phyloP scores from a whole-genome alignment of 2,113 vertebrate genomes.

The Marmota flaviventris region DNA sequence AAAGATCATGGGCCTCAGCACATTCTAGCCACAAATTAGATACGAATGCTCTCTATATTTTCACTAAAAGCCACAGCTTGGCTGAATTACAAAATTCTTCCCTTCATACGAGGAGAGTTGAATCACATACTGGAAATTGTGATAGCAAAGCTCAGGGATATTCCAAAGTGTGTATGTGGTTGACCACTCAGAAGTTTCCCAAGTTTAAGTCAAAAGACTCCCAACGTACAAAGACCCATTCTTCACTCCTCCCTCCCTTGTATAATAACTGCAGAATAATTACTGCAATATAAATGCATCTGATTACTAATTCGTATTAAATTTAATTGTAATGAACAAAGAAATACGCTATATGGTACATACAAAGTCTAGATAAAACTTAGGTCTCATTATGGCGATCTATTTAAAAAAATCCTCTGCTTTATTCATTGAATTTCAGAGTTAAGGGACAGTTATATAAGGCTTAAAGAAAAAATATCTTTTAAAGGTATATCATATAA shows the following conservation, averaged over 20 bases:
- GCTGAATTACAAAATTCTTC: slow-evolving; percentile 79
- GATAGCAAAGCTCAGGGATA: slow-evolving; percentile 81
- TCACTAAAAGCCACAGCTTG: slow-evolving; percentile 84
- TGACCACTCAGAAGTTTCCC: slow-evolving; percentile 79
- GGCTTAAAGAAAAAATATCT: not conserved
- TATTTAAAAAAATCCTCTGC: not conserved
- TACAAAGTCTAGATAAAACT: not conserved
- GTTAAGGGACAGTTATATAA: not conserved
- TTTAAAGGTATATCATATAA: not conserved
- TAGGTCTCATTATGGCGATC: not conserved
- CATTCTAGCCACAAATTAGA: slow-evolving; percentile 88
- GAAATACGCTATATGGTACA: not conserved
- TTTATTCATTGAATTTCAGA: not conserved
- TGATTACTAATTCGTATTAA: not conserved
- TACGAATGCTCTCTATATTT: slow-evolving; percentile 80
- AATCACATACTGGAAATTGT: slow-evolving; percentile 88
- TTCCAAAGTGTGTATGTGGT: slow-evolving; percentile 84
- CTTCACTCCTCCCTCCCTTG: not conserved
- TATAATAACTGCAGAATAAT: not conserved
- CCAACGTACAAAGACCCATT: slow-evolving; percentile 52
- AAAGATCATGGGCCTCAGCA: slow-evolving; percentile 84
- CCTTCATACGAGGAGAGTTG: slow-evolving; percentile 75
- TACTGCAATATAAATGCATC: not conserved
- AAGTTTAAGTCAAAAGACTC: slow-evolving; percentile 77
- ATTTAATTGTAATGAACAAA: not conserved